A percentile compares a stretch with the other conserved stretches of the same genome.
phyloP scores from a whole-genome alignment of 1,140 invertebrate species.

The Brevipalpus yothersi region DNA sequence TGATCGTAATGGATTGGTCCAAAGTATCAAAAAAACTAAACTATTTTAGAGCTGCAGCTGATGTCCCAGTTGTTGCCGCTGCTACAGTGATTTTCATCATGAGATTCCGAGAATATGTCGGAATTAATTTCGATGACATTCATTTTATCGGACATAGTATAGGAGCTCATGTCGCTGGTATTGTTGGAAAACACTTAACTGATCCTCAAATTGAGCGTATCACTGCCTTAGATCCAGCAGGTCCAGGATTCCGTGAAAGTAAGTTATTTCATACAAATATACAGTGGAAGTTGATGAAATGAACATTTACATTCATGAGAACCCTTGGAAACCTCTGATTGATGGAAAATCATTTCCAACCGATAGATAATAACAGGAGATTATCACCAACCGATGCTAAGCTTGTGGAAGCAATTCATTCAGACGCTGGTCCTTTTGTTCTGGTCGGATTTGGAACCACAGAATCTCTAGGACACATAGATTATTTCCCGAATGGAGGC shows the following conservation, averaged over 20 bases:
- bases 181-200: constrained; percentile 38
- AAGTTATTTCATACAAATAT: constrained; percentile 21
- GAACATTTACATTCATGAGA: too few species aligned
- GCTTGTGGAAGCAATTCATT: constrained; percentile 50
- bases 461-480: constrained; percentile 46
- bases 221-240: constrained; percentile 52
- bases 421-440: constrained; percentile 8
- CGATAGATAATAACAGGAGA: too few species aligned
- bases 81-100: constrained; percentile 27
- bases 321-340: too few species aligned
- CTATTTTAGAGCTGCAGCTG: constrained; percentile 31
- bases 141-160: constrained; percentile 41
- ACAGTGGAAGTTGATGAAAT: too few species aligned
- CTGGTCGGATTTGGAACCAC: constrained; percentile 40
- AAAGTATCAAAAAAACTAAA: constrained; percentile 22
- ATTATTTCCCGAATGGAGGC: constrained; percentile 69
- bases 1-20: constrained; percentile 6
- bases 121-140: constrained; percentile 20
- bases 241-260: constrained; percentile 46
- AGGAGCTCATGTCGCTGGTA: constrained; percentile 57
- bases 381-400: constrained; percentile 37
- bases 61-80: constrained; percentile 35
- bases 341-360: too few species aligned
- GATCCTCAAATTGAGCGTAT: constrained; percentile 6
- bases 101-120: constrained; percentile 10